Evolutionary conservation across 1,140 invertebrate species (phyloP), one percentile per base, ranked within the genome.

Genomic region (Pissodes strobi): DNA sequence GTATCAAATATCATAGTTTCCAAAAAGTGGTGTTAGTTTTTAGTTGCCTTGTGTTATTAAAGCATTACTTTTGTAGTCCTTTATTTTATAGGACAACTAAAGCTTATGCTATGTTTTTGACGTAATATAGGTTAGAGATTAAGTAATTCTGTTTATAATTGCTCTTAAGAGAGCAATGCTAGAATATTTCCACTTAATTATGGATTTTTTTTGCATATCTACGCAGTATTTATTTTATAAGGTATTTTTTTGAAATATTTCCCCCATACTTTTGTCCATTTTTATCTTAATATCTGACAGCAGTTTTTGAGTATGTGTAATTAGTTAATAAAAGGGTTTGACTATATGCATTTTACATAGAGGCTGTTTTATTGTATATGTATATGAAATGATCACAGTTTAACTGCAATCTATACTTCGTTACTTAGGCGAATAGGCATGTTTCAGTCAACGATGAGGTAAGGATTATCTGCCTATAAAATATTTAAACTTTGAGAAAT

Each of bases 151-250:
- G 27, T 58, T 34, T 30, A 30, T 19, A 34, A 15, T 46, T 48
- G 13, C 25, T 43, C 22, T 25, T 41, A 25, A 15, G 19, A 27
- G 15, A 25, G 37, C 12, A 43, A 19, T 41, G 4, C n/a, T 41
- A 13, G 17, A 19, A 27, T 25, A 27, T 2, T 49, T 49, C 46
- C n/a, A 18, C 15, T 49, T 22, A 12, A 10, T 30, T 49, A 25
- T 49, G 22, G 12, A 25, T n/a, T 49, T 25, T 41, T 17, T n/a
- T 6, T 41, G n/a, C n/a, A n/a, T 13, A 13, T 49, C 25, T 25
- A 41, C 22, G 58, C 58, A 61, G 58, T 61, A 61, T 61, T 61
- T 61, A 61, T 61, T 61, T 61, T 61, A 46, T 51, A 61, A 61
- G 58, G 34, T 30, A 12, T 46, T 45, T 46, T 45, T 41, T n/a